A percentile compares a stretch with the other conserved stretches of the same genome.
Conservation (phyloP, 2,113 vertebrate genomes). For the Chionis minor region DNA sequence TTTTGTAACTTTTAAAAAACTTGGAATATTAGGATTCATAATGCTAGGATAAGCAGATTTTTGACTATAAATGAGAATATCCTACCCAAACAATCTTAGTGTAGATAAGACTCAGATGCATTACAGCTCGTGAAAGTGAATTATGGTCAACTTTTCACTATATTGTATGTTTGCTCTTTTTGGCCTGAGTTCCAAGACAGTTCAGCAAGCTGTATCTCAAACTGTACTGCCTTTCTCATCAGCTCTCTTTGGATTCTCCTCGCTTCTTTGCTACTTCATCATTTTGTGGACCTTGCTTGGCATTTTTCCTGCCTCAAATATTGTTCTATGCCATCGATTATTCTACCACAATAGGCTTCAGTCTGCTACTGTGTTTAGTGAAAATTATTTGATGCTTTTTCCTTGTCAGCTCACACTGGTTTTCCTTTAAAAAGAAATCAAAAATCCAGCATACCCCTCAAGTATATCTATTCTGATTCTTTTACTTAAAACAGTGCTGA, state of each 20-base stretch:
- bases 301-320: neutral
- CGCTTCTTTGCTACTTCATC: neutral
- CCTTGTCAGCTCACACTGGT: neutral
- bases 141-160: neutral
- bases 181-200: neutral
- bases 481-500: neutral
- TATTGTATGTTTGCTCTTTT: neutral
- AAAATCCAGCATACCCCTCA: neutral
- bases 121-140: neutral
- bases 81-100: neutral
- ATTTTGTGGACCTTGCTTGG: neutral
- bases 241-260: neutral
- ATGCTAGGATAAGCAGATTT: neutral
- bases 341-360: neutral
- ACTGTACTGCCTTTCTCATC: neutral
- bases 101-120: neutral
- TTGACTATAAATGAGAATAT: neutral
- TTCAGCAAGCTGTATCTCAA: neutral
- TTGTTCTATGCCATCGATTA: neutral
- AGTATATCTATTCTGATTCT: neutral
- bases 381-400: neutral
- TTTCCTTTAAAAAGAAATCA: neutral
- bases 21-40: neutral
- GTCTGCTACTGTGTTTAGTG: neutral
- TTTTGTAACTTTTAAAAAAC: neutral